Conservation (phyloP, 2,888 invertebrate species). For the Plagiodera versicolora region DNA sequence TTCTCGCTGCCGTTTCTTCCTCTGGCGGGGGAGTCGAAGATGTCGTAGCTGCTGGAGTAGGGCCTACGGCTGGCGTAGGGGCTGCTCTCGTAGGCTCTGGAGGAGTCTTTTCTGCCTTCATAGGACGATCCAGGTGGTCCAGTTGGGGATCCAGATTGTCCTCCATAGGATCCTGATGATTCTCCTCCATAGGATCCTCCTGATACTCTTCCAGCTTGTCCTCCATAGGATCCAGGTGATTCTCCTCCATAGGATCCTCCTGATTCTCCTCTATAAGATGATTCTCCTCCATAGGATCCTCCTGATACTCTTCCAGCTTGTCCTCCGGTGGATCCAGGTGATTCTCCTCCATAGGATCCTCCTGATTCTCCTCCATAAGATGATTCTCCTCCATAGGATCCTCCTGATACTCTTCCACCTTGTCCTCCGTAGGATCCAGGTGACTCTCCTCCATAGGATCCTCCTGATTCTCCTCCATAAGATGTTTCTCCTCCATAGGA, state of each 20-base stretch:
- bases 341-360: too few relatives aligned
- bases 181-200: constrained; percentile 6
- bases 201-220: too few relatives aligned
- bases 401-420: constrained; percentile 8
- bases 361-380: neutral
- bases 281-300: constrained; percentile 14
- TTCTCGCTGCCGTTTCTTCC: constrained; percentile 62
- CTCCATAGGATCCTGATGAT: constrained; percentile 1
- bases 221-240: too few relatives aligned
- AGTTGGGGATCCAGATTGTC: constrained; percentile 7
- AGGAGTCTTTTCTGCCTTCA: constrained; percentile 39
- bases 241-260: too few relatives aligned
- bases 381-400: constrained; percentile 13
- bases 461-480: constrained; percentile 11
- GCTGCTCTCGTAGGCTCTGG: constrained; percentile 46
- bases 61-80: constrained; percentile 46
- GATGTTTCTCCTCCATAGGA: constrained; percentile 15
- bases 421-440: constrained; percentile 20
- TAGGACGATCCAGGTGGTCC: constrained; percentile 9
- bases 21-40: constrained; percentile 55
- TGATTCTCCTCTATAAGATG: neutral
- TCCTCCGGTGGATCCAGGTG: too few relatives aligned
- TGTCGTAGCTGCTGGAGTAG: constrained; percentile 57
- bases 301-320: too few relatives aligned
- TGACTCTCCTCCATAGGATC: constrained; percentile 17